Base-by-base conservation (phyloP, 2,797 vertebrate genomes). In the Darevskia mixta region DNA sequence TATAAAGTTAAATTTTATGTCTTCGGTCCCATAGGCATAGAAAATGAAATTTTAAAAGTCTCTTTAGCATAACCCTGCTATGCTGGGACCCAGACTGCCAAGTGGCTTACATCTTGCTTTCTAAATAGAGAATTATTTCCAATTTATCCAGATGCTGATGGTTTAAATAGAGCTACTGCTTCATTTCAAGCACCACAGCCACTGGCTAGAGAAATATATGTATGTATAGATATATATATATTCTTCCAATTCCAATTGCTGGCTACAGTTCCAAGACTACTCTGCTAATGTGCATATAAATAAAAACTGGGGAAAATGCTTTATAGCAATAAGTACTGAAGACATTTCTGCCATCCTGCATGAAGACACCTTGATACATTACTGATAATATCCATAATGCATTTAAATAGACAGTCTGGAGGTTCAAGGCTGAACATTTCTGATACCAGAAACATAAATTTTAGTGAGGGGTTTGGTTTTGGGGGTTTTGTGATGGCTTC, bases 101-200 rank as follows among this genome's bases (percentile, higher is more conserved):
- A 96, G 96, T 96, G 95, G 95, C 96, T 97, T 97, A 96, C 96
- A 97, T 96, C 96, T 95, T 97, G 96, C 95, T 95, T 95, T 97
- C 96, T 96, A 97, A 97, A 97, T 97, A 96, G 96, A 97, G 96
- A 97, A 95, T 97, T 97, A 97, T 97, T 97, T 97, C 96, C 97
- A 97, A 97, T 97, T 97, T 97, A 96, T 97, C 71, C 95, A 94
- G 95, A 96, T 96, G 95, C 95, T 97, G 97, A 96, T 97, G 93
- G 96, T 97, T 97, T 97, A 97, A 97, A 97, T 97, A 96, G 96
- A 96, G 95, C 95, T 96, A 96, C 96, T 97, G 95, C 97, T 97
- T 95, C 95, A 96, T 95, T 97, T 95, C 95, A 96, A 97, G 96
- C 95, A 96, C 93, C 96, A 11, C 96, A 95, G 95, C 96, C 96